phyloP scores from a whole-genome alignment of 2,113 vertebrate species.

The Protomyctophum bolini region DNA sequence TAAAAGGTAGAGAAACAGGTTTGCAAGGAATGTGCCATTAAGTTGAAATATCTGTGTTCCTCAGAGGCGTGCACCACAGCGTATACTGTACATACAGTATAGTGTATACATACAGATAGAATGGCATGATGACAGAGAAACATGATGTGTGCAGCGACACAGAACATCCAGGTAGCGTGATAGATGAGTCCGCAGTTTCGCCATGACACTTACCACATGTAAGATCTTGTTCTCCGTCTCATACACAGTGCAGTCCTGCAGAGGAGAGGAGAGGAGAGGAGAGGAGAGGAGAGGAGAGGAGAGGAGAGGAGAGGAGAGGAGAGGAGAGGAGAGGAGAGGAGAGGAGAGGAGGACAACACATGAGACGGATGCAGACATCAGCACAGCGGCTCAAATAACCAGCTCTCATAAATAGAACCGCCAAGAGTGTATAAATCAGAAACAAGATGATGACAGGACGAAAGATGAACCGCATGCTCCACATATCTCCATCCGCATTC shows the following conservation, averaged over 20 bases:
- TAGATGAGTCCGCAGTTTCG: neutral
- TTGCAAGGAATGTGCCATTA: no score
- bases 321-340: conserved; percentile 12
- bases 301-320: neutral
- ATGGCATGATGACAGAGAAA: no score
- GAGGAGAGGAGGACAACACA: neutral
- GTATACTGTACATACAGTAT: no score
- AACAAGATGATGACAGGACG: conserved; percentile 25
- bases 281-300: neutral
- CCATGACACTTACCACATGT: conserved; percentile 85
- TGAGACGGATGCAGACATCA: conserved; percentile 38
- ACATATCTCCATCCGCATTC: no score
- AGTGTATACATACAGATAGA: no score
- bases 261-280: conserved; percentile 1
- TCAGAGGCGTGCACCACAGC: no score
- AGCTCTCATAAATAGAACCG: conserved; percentile 33
- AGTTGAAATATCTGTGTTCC: no score
- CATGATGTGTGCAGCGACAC: no score
- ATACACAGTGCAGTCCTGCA: conserved; percentile 89
- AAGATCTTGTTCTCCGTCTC: conserved; percentile 94
- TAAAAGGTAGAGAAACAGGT: no score
- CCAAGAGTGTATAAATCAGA: conserved; percentile 18
- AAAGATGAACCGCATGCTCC: neutral
- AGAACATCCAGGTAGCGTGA: neutral
- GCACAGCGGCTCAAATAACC: conserved; percentile 44